phyloP scores from a whole-genome alignment of 1,140 invertebrate species.

The Metaphire vulgaris region DNA sequence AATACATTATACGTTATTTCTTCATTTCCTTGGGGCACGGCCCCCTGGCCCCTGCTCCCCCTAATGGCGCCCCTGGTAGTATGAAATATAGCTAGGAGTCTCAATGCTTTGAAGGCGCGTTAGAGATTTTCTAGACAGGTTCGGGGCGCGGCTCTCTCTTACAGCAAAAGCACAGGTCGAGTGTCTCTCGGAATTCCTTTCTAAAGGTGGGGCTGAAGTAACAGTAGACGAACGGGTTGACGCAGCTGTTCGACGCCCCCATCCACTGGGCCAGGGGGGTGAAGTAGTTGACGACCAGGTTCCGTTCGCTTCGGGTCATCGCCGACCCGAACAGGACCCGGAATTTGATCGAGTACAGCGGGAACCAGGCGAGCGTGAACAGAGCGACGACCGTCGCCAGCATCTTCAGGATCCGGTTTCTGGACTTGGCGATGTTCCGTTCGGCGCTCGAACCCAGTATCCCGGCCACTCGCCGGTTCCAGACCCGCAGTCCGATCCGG shows the following conservation, averaged over 20 bases:
- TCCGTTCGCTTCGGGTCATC: not conserved
- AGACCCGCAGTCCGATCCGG: constrained; percentile 70
- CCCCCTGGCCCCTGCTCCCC: no score
- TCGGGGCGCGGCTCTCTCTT: no score
- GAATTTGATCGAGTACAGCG: constrained; percentile 62
- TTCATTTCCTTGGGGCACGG: no score
- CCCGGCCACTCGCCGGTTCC: constrained; percentile 73
- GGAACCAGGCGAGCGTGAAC: constrained; percentile 85
- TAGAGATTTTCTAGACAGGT: no score
- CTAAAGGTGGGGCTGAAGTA: constrained; percentile 25
- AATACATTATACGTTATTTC: no score
- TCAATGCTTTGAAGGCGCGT: no score
- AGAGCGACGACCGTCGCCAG: constrained; percentile 82
- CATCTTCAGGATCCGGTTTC: constrained; percentile 57
- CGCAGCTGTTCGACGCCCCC: constrained; percentile 27
- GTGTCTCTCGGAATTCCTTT: not conserved
- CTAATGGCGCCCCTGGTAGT: no score
- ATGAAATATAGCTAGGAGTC: no score
- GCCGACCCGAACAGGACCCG: constrained; percentile 4
- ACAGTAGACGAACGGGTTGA: constrained; percentile 31
- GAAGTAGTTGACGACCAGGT: constrained; percentile 4
- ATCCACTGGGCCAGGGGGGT: constrained; percentile 29
- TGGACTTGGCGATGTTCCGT: constrained; percentile 37
- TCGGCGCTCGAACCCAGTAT: constrained; percentile 30
- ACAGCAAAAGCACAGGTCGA: not conserved